Base-by-base conservation (phyloP, 2,888 invertebrate genomes). In the Melieria crassipennis region DNA sequence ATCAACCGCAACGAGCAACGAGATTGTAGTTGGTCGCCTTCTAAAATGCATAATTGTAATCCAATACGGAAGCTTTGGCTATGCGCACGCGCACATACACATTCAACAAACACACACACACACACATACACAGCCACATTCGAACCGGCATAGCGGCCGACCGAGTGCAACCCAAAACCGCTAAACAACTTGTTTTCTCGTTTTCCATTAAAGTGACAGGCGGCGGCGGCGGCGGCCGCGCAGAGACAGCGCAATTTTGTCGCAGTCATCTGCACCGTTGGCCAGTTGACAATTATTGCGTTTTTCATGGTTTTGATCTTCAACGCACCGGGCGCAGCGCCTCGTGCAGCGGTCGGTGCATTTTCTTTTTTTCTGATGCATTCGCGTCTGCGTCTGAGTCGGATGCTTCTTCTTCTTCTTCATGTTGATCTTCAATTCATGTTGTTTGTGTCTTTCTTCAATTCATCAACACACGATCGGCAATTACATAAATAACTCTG, bases 61-160 rank as follows among this genome's bases (percentile, higher is more conserved):
- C 68, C 57, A 73, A 73, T 73, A 68, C 67, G 67, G 67, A 73
- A 73, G 73, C 70, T 62, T 42, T 13, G 30, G 11, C 50, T 67
- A 60, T 47, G 50, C 30, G 13, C 11, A 64, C 11, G 30, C 13
- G 46, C 42, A 55, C 62, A 62, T 7, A 55, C 62, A 50, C 11
- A 47, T 62, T n/a, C 52, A 52, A 52, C 7, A 50, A 3, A 50
- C 50, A 7, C 9, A 52, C 13, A 52, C 52, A 52, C 13, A 50
- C 9, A 30, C 30, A 30, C 30, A 50, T 7, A n/a, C n/a, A 50
- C 50, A 50, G 50, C 5, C 52, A 52, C 6, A 52, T n/a, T n/a
- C 52, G 67, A 6, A 11, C 60, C 45, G 43, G 60, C 52, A 61
- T 67, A 30, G 67, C 60, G 45, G n/a, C 45, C 9, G 60, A 45